These are phyloP conservation scores for Lepidurus packardi DNA, from an alignment of 1,140 invertebrate species.

Conservation along the genomic window DNA sequence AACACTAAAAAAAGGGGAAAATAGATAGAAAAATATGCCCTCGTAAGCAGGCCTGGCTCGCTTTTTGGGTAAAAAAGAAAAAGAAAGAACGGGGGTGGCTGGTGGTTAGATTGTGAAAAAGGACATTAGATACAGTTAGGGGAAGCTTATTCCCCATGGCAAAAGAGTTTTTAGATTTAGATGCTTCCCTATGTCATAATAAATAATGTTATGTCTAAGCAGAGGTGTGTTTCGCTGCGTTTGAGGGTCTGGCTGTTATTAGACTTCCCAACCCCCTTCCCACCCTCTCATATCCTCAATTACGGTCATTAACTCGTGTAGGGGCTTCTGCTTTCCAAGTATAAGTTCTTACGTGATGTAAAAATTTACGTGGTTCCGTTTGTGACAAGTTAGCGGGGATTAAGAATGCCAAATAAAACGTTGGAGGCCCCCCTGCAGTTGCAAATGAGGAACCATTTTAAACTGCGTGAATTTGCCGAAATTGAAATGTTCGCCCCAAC, in stretches of 20 bases:
- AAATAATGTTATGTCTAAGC: conserved; percentile 19
- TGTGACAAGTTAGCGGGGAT: background rate
- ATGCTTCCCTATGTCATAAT: conserved; percentile 3
- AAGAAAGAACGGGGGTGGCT: background rate
- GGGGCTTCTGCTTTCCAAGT: background rate
- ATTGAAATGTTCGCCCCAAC: conserved; percentile 11
- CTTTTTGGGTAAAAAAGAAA: background rate
- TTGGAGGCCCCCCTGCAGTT: background rate
- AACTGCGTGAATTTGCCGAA: background rate
- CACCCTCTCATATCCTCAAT: conserved; percentile 13
- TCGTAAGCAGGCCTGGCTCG: background rate
- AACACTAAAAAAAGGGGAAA: background rate
- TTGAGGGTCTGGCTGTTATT: conserved; percentile 5
- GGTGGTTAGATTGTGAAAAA: background rate
- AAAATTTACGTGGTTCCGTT: background rate
- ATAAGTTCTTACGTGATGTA: no score
- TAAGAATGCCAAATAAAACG: background rate
- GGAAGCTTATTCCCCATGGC: background rate
- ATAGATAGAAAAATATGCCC: background rate
- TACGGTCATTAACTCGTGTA: background rate
- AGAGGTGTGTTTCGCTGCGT: background rate
- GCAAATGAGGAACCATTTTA: background rate
- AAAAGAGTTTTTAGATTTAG: background rate
- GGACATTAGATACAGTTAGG: background rate
- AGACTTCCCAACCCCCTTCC: conserved; percentile 18